Evolutionary conservation across 2,888 invertebrate species (phyloP).

Genomic region (Andrena praecox): DNA sequence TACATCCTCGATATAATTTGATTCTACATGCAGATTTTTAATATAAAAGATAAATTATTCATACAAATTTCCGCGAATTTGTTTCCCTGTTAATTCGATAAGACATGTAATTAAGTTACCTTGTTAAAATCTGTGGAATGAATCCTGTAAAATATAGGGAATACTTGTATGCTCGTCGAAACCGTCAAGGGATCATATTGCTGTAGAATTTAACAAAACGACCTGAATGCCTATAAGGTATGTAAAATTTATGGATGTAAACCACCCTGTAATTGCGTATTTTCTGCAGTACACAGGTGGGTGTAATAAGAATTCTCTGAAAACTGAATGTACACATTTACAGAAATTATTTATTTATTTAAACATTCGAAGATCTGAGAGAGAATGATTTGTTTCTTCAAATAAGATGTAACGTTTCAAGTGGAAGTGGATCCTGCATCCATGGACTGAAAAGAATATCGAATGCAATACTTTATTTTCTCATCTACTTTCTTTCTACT

Average conservation of each 20-base stretch:
- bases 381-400: background rate
- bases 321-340: background rate
- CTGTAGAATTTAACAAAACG: too few species aligned
- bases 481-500: conserved; percentile 5
- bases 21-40: background rate
- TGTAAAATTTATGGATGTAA: too few species aligned
- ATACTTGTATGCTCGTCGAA: too few species aligned
- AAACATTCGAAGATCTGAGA: background rate
- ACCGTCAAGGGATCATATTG: too few species aligned
- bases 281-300: too few species aligned
- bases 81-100: too few species aligned
- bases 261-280: too few species aligned
- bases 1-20: background rate
- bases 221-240: too few species aligned
- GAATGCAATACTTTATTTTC: conserved; percentile 7
- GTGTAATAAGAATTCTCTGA: background rate
- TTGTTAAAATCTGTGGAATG: too few species aligned
- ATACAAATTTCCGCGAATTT: too few species aligned
- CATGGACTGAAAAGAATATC: background rate
- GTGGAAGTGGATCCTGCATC: background rate
- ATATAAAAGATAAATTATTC: background rate
- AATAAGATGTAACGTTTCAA: background rate
- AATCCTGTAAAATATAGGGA: too few species aligned
- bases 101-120: too few species aligned
- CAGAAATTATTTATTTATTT: background rate